These are phyloP conservation scores for Erithacus rubecula DNA, from an alignment of 2,797 vertebrate species.

Conservation along the genomic window DNA sequence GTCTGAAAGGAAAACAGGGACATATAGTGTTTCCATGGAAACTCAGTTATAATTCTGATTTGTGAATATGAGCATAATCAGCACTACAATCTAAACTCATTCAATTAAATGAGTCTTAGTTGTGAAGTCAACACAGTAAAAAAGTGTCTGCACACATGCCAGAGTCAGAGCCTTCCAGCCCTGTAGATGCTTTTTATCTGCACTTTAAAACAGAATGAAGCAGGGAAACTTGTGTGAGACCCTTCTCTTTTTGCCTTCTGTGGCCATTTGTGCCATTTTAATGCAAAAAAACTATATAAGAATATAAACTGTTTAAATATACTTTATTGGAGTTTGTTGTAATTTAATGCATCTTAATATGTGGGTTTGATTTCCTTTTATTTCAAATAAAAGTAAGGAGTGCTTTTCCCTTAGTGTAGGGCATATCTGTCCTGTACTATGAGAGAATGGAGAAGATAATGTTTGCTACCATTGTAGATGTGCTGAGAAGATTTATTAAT, in stretches of 20 bases:
- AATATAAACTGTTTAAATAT: not conserved
- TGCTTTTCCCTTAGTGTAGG: not conserved
- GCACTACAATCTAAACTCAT: conserved; percentile 69
- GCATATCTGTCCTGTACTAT: not conserved
- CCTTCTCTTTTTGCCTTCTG: not conserved
- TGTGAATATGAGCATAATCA: conserved; percentile 70
- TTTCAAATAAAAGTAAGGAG: not conserved
- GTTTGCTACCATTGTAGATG: not conserved
- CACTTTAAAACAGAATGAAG: not conserved
- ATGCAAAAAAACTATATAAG: not conserved
- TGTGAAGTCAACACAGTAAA: conserved; percentile 54
- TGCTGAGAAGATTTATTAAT: not conserved
- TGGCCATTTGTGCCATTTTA: not conserved
- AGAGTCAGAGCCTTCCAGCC: conserved; percentile 15
- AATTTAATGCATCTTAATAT: not conserved
- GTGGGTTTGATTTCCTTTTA: not conserved
- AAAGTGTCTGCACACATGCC: conserved; percentile 46
- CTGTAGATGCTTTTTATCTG: conserved; percentile 23
- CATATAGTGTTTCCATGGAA: conserved; percentile 73
- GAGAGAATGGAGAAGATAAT: not conserved
- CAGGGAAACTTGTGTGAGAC: not conserved
- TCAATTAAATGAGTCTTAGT: conserved; percentile 70
- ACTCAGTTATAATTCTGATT: conserved; percentile 73
- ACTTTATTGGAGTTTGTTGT: not conserved
- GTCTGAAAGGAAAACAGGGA: conserved; percentile 67